Base-by-base conservation (phyloP, 2,888 invertebrate genomes). In the Sylvicola fuscatus region DNA sequence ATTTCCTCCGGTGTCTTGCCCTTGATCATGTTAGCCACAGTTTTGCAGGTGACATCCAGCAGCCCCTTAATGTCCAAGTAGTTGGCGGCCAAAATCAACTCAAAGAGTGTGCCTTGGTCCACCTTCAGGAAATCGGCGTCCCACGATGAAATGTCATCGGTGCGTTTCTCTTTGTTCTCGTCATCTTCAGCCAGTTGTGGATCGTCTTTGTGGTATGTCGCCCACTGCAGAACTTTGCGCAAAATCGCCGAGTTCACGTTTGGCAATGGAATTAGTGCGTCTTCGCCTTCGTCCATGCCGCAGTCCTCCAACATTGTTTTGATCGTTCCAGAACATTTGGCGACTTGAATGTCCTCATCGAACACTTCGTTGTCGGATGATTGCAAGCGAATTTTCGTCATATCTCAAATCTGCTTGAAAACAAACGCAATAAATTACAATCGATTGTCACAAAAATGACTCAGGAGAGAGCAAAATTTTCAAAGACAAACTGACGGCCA, bases 91-190 rank as follows among this genome's bases (percentile, higher is more conserved):
- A 97, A 62, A 49, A 97, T 95, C 30, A 97, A 63, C 62, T 95
- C 95, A 55, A 93, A 95, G 11, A 97, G 62, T 2, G 93, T 95
- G 39, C 89, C 92, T 56, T 95, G 93, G 56, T 95, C 93, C 26
- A 97, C 95, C 68, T 98, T 98, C 7, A 99, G 63, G 52, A 98
- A 98, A 56, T 98, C 97, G 0, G 92, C 89, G 64, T 98, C 98
- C 98, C 98, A 98, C 0, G 90, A 89, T 15, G 87, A 87, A 45
- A 98, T 98, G 52, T 98, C 97, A 54, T 98, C 97, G 1, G 97
- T 97, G n/a, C 97, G 67, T 51, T 95, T 97, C 52, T 93, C 92
- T 56, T 89, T 89, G 57, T 87, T 90, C 54, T 97, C 95, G 51
- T 95, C 93, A 49, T 98, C 95, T 58, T 93, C 93, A 7, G 90